Base-by-base conservation (phyloP, 2,113 vertebrate genomes). In the Stercorarius parasiticus region DNA sequence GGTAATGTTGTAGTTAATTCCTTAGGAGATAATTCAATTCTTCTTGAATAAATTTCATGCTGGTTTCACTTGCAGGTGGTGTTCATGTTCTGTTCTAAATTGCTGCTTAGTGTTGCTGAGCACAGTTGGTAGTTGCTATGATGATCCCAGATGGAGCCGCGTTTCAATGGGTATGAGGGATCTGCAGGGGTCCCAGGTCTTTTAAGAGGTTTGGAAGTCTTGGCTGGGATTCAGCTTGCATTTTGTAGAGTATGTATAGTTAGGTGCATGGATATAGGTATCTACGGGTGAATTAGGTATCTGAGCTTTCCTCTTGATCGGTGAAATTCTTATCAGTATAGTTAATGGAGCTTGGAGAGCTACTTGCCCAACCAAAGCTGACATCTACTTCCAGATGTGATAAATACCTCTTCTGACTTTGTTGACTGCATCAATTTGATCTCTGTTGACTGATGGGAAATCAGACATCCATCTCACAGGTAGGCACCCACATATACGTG, bases 41-140 rank as follows among this genome's bases (percentile, higher is more conserved):
- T 73, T 79, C 58, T 65, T 74, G 43, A 84, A 82, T 70, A 82
- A 91, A 91, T 93, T 72, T 79, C 52, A 62, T 82, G 49, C 62
- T 87, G 80, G 8, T 89, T 94, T 96, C 78, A 70, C 58, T 91
- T 80, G 58, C 78, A 91, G 81, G 79, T 97, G 82, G 79, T 91
- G 53, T 76, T 89, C 58, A 10, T 69, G 32, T 58, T 93, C 76
- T 92, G 25, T 89, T 89, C 91, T 82, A 53, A 94, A 93, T 50
- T 47, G 36, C 34, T 82, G 53, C 45, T 79, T 76, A 49, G 30
- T 27, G 40, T 52, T 92, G 58, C 58, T 82, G 61, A 91, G 66
- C 5, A 1, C 65, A 86, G 56, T 91, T 79, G n/a, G 47, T 76
- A 73, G 70, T 11, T 85, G 66, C 77, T 86, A 62, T 92, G 86